Conservation (phyloP, 2,797 vertebrate genomes). For the Pseudocheirus occidentalis region DNA sequence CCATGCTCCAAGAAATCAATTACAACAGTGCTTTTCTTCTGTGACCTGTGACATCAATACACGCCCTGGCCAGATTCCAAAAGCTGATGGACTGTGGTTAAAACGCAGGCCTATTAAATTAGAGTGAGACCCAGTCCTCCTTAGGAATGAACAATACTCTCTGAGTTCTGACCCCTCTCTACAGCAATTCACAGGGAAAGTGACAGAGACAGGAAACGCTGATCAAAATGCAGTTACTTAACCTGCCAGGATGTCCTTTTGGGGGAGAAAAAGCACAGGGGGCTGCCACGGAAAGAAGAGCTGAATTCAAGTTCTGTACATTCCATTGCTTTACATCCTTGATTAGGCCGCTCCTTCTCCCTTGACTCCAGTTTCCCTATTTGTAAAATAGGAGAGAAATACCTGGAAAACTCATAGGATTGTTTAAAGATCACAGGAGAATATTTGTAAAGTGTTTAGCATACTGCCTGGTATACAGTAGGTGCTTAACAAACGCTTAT, state of each 20-base stretch:
- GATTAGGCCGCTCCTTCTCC: neutral
- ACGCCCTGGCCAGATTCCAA: conserved; percentile 82
- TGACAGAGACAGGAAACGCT: conserved; percentile 80
- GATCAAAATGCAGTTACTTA: conserved; percentile 83
- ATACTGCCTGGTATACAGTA: neutral
- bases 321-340: neutral
- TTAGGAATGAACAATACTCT: conserved; percentile 85
- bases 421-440: neutral
- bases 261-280: conserved; percentile 54
- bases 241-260: conserved; percentile 78
- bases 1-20: conserved; percentile 83
- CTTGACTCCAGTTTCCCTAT: neutral
- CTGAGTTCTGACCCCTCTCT: conserved; percentile 83
- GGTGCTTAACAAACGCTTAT: neutral
- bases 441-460: neutral
- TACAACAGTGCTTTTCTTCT: conserved; percentile 83
- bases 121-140: conserved; percentile 82
- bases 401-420: neutral
- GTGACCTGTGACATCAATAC: conserved; percentile 85
- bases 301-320: conserved; percentile 18
- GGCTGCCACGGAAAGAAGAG: neutral
- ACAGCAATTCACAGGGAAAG: conserved; percentile 83
- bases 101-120: conserved; percentile 82
- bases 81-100: conserved; percentile 82
- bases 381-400: neutral